phyloP scores from a whole-genome alignment of 2,113 vertebrate genomes.

The Aegithalos caudatus region DNA sequence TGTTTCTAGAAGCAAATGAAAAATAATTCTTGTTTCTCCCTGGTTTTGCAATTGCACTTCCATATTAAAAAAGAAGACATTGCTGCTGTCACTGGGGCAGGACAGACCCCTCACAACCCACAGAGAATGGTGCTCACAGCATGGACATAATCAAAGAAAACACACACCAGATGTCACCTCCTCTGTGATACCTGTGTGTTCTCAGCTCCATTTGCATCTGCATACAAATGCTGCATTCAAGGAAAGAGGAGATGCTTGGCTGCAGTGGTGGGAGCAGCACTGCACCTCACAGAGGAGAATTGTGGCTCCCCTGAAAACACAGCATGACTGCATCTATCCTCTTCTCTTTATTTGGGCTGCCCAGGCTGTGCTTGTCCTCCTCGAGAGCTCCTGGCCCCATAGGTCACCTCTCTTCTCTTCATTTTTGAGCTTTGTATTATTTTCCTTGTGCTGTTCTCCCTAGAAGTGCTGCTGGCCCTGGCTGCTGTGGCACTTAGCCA shows the following conservation, averaged over 20 bases:
- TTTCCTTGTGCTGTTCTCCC: neutral
- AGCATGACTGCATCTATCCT: accelerated
- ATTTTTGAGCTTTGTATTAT: neutral
- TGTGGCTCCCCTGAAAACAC: neutral
- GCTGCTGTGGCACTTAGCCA: neutral
- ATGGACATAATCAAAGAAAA: neutral
- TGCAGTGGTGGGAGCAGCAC: neutral
- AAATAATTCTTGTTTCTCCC: neutral
- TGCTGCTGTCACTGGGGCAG: neutral
- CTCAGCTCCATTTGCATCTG: neutral
- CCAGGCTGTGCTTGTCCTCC: neutral
- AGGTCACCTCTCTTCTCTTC: neutral
- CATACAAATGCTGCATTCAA: neutral
- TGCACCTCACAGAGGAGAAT: neutral
- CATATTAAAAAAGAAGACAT: neutral
- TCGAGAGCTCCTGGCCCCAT: neutral
- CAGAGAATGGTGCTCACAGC: neutral
- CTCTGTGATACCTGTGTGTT: neutral
- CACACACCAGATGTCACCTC: neutral
- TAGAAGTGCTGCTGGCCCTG: neutral
- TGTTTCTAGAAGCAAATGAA: neutral
- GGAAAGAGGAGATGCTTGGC: neutral
- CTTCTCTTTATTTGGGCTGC: neutral
- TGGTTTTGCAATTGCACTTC: neutral
- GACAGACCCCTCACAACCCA: neutral